These are phyloP conservation scores for Melolontha melolontha DNA, from an alignment of 2,888 invertebrate genomes.

Conservation along the genomic window DNA sequence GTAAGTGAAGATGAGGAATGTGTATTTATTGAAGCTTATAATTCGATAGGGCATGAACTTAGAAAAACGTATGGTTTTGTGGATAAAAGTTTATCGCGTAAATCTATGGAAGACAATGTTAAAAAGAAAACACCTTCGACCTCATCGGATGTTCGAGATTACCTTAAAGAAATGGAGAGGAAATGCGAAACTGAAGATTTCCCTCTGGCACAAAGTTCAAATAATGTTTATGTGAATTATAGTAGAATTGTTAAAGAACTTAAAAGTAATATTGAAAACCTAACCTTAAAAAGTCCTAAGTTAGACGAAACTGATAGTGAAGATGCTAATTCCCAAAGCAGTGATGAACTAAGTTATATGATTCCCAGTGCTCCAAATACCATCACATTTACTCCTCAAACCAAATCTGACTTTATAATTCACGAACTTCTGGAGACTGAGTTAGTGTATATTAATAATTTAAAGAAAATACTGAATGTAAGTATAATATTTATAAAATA, in stretches of 20 bases:
- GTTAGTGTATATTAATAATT: slow-evolving; percentile 57
- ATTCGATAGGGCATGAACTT: slow-evolving; percentile 26
- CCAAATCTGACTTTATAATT: slow-evolving; percentile 54
- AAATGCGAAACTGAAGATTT: slow-evolving; percentile 26
- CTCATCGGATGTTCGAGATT: slow-evolving; percentile 23
- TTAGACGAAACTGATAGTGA: slow-evolving; percentile 6
- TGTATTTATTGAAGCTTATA: slow-evolving; percentile 35
- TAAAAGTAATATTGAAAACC: background rate
- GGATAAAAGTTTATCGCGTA: slow-evolving; percentile 13
- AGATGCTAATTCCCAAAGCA: slow-evolving; percentile 1
- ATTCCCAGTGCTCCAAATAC: background rate
- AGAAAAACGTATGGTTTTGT: slow-evolving; percentile 25
- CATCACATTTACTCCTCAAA: slow-evolving; percentile 12
- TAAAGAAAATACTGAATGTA: slow-evolving; percentile 58
- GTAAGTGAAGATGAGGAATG: slow-evolving; percentile 34
- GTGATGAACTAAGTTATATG: slow-evolving; percentile 12
- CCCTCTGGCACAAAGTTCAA: background rate
- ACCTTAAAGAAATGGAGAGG: slow-evolving; percentile 4
- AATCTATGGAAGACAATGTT: slow-evolving; percentile 9
- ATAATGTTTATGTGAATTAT: slow-evolving; percentile 20
- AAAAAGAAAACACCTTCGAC: slow-evolving; percentile 10
- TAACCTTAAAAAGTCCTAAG: background rate
- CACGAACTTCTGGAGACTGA: slow-evolving; percentile 61
- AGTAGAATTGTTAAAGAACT: slow-evolving; percentile 11
- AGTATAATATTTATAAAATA: slow-evolving; percentile 41